phyloP scores from a whole-genome alignment of 2,888 invertebrate genomes.

The Octodonta nipae region DNA sequence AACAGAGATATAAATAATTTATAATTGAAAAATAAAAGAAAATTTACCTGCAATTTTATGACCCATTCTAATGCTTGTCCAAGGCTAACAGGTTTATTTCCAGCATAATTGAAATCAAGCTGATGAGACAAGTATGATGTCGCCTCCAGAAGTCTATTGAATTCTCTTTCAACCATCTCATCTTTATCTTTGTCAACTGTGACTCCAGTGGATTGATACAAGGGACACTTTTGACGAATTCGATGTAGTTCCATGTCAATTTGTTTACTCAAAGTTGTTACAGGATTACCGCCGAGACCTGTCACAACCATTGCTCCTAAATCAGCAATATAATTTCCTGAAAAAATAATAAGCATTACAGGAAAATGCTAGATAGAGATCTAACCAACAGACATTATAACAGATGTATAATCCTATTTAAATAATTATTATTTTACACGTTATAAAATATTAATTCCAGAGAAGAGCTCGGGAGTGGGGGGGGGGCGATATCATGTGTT shows the following conservation, averaged over 20 bases:
- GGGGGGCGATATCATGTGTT: too few species aligned
- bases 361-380: too few species aligned
- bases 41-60: constrained; percentile 52
- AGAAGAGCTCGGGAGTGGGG: too few species aligned
- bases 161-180: constrained; percentile 95
- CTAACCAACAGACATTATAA: too few species aligned
- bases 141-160: constrained; percentile 88
- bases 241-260: constrained; percentile 92
- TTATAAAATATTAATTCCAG: too few species aligned
- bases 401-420: too few species aligned
- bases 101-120: constrained; percentile 85
- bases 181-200: constrained; percentile 94
- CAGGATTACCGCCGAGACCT: constrained; percentile 90
- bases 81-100: constrained; percentile 81
- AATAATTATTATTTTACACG: too few species aligned
- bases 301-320: constrained; percentile 95
- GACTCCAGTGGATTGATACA: constrained; percentile 90
- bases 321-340: constrained; percentile 48
- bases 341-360: too few species aligned
- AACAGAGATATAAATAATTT: background rate
- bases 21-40: background rate
- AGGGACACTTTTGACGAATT: constrained; percentile 87
- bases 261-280: constrained; percentile 88
- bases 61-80: constrained; percentile 96
- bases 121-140: constrained; percentile 93